Conservation (phyloP, 2,797 vertebrate species). For the Cheirogaleus major region DNA sequence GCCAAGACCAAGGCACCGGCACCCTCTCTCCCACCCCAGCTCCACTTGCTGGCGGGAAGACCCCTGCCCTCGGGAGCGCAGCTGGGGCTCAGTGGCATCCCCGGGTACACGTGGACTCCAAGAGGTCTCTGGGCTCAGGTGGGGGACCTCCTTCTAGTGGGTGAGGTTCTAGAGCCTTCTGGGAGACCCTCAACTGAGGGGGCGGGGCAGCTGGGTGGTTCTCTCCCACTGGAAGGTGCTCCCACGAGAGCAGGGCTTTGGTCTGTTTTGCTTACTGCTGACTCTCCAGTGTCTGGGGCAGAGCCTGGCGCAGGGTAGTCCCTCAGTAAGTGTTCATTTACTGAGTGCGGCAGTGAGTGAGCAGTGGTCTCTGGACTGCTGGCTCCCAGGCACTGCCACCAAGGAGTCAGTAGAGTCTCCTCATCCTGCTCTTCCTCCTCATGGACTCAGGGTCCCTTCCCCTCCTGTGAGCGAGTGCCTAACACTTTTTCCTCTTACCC, state of each 20-base stretch:
- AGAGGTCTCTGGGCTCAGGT: not conserved
- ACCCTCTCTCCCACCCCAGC: not conserved
- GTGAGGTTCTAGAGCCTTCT: not conserved
- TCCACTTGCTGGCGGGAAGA: not conserved
- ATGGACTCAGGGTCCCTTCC: not conserved
- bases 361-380: not conserved
- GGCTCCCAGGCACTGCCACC: not conserved
- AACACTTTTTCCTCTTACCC: not conserved
- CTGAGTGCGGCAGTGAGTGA: not conserved
- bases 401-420: not conserved
- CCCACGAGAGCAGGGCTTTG: not conserved
- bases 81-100: not conserved
- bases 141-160: not conserved
- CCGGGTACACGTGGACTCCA: not conserved
- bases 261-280: not conserved
- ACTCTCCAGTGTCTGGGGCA: not conserved
- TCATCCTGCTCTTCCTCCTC: not conserved
- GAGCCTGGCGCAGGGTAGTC: not conserved
- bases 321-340: not conserved
- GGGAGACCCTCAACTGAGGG: not conserved
- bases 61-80: not conserved
- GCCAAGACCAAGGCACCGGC: not conserved
- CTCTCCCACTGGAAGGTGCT: rapidly evolving
- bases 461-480: not conserved
- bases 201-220: rapidly evolving